phyloP scores from a whole-genome alignment of 2,113 vertebrate species.

The Corythornis cristatus region DNA sequence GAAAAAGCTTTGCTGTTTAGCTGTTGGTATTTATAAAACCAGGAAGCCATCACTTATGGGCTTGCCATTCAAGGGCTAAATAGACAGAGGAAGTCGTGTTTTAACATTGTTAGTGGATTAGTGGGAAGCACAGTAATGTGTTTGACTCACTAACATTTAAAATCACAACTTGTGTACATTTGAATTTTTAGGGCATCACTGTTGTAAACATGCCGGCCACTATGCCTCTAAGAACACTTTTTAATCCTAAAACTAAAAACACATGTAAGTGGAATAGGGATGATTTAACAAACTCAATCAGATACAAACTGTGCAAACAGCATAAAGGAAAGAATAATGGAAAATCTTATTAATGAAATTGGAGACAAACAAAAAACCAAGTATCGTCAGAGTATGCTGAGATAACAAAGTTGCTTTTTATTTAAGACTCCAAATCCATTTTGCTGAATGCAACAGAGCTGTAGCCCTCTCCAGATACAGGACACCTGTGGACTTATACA shows the following conservation, averaged over 20 bases:
- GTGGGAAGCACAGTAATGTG: background rate
- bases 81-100: slow-evolving; percentile 13
- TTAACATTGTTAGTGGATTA: background rate
- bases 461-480: background rate
- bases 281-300: background rate
- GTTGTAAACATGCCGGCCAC: background rate
- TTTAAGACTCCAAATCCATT: background rate
- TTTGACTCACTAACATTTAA: background rate
- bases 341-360: background rate
- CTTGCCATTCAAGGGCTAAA: slow-evolving; percentile 10
- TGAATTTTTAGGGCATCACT: background rate
- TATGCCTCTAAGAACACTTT: background rate
- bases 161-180: background rate
- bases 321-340: background rate
- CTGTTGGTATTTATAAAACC: slow-evolving; percentile 42
- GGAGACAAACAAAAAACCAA: background rate
- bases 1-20: slow-evolving; percentile 35
- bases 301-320: background rate
- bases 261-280: background rate
- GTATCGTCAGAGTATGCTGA: background rate
- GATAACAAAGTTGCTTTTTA: background rate
- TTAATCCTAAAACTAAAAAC: background rate
- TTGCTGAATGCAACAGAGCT: background rate
- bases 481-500: background rate
- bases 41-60: slow-evolving; percentile 40